Percentiles rank a stretch among this genome's conserved stretches.
Evolutionary conservation across 1,140 invertebrate genomes (phyloP).

Genomic region (Condylostylus longicornis): DNA sequence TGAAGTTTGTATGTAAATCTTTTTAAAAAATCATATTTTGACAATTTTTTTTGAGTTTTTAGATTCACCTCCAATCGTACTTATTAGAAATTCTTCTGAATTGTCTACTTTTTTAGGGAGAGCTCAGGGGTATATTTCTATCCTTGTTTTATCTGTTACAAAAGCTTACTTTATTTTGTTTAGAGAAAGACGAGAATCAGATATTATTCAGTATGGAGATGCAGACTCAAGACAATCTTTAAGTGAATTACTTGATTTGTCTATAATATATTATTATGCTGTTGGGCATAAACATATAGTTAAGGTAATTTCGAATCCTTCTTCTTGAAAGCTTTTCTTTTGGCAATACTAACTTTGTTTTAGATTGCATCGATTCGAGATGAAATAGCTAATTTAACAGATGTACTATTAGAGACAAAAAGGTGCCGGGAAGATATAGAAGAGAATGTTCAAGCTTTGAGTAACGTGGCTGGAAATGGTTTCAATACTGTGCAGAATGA

Average conservation of each 20-base stretch:
- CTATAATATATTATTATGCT: slow-evolving; percentile 27
- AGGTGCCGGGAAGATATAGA: slow-evolving; percentile 27
- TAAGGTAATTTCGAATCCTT: slow-evolving; percentile 11
- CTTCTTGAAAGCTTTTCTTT: neutral
- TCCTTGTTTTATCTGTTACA: neutral
- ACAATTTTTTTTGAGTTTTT: no score
- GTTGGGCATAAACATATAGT: slow-evolving; percentile 31
- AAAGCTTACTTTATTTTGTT: no score
- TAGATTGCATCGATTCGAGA: slow-evolving; percentile 24
- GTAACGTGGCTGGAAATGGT: slow-evolving; percentile 25
- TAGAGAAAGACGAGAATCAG: no score
- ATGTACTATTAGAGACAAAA: slow-evolving; percentile 26
- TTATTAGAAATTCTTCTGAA: slow-evolving; percentile 7
- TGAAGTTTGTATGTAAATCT: slow-evolving; percentile 12
- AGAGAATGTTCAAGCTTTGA: slow-evolving; percentile 19
- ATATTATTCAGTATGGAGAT: no score
- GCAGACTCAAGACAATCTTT: slow-evolving; percentile 14
- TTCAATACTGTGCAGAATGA: slow-evolving; percentile 26
- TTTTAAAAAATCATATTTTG: neutral
- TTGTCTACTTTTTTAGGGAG: slow-evolving; percentile 6
- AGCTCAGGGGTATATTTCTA: slow-evolving; percentile 6
- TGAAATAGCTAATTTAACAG: slow-evolving; percentile 28
- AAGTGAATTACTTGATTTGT: slow-evolving; percentile 24
- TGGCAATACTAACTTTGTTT: neutral
- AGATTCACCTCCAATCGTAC: slow-evolving; percentile 4